Evolutionary conservation across 2,888 invertebrate species (phyloP).

Genomic region (Drosophila dives): DNA sequence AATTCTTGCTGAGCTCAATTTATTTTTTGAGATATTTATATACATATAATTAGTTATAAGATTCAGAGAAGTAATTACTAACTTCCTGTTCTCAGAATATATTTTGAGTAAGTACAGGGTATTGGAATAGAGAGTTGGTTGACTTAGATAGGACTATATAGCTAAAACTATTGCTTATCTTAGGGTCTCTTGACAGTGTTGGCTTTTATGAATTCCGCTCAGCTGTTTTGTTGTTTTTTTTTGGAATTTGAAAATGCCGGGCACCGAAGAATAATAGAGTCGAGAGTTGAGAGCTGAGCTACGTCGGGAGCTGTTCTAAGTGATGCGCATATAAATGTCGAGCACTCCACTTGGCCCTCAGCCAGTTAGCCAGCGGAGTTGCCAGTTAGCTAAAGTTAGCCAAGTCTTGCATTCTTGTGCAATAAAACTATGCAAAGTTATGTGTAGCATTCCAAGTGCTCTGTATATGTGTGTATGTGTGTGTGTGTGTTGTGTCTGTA

Average conservation of each 20-base stretch:
- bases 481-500: not conserved
- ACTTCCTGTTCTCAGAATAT: not conserved
- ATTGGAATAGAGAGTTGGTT: slow-evolving; percentile 4
- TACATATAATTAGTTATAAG: no score
- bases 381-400: slow-evolving; percentile 40
- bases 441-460: slow-evolving; percentile 70
- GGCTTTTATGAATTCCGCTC: slow-evolving; percentile 74
- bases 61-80: no score
- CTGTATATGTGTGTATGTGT: slow-evolving; percentile 11
- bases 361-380: slow-evolving; percentile 43
- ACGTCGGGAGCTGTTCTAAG: slow-evolving; percentile 55
- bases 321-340: slow-evolving; percentile 82
- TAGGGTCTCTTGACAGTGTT: slow-evolving; percentile 27
- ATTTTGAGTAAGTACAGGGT: slow-evolving; percentile 21
- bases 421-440: slow-evolving; percentile 81
- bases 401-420: slow-evolving; percentile 63
- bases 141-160: not conserved
- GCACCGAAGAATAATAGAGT: slow-evolving; percentile 21
- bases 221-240: slow-evolving; percentile 66
- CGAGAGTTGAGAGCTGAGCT: slow-evolving; percentile 16
- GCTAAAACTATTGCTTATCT: slow-evolving; percentile 18
- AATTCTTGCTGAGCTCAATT: no score
- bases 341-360: slow-evolving; percentile 69
- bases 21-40: no score
- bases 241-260: slow-evolving; percentile 47